phyloP scores from a whole-genome alignment of 53 echinoderm and acorn worm genomes.

The Holothuria leucospilota region DNA sequence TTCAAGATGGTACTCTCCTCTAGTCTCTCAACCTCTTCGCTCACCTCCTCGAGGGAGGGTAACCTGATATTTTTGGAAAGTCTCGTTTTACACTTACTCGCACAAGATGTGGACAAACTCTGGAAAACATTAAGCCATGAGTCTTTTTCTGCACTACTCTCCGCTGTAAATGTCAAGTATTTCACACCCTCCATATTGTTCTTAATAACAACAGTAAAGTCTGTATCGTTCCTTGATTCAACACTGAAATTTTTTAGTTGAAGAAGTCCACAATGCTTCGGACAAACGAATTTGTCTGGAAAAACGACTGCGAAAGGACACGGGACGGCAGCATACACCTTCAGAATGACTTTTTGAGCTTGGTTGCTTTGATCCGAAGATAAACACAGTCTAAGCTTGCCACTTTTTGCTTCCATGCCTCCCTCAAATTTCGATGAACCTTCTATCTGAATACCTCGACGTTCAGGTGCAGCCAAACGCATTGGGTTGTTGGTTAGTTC shows the following conservation, averaged over 20 bases:
- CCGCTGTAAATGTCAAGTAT: conserved; percentile 14
- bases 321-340: conserved; percentile 30
- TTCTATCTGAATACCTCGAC: not conserved
- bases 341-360: conserved; percentile 21
- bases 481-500: conserved; percentile 14
- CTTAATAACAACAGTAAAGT: conserved; percentile 22
- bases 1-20: conserved; percentile 20
- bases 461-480: not conserved
- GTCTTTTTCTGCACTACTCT: conserved; percentile 18
- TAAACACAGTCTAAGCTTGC: conserved; percentile 32
- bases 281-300: conserved; percentile 33
- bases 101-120: conserved; percentile 1
- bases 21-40: conserved; percentile 11
- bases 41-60: conserved; percentile 33
- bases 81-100: conserved; percentile 6
- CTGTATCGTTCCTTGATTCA: not conserved
- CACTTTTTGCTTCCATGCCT: conserved; percentile 37
- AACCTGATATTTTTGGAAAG: not conserved
- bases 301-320: conserved; percentile 24
- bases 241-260: conserved; percentile 37
- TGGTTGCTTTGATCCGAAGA: not conserved
- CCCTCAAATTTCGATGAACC: not conserved
- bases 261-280: conserved; percentile 24
- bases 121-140: conserved; percentile 23
- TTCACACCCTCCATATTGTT: conserved; percentile 34